Evolutionary conservation across 2,888 invertebrate species (phyloP).

Genomic region (Spatulosminthurus flaviceps): DNA sequence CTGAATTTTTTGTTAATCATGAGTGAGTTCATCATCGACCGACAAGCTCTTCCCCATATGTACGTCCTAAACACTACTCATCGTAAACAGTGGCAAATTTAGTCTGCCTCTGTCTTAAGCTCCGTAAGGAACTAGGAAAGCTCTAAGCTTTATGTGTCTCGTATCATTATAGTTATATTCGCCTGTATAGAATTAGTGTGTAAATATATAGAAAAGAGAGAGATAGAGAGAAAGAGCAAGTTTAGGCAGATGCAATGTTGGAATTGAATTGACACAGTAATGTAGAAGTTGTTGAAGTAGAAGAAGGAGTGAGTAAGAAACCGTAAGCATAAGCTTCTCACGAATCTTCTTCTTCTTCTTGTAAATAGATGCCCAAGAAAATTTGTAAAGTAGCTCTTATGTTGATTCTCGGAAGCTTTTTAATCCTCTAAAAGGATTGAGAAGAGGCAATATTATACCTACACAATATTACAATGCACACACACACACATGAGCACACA

Average conservation of each 20-base stretch:
- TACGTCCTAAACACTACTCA: not conserved
- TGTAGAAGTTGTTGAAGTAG: no score
- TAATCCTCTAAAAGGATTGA: not conserved
- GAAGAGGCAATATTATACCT: not conserved
- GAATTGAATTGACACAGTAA: not conserved
- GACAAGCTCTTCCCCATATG: no score
- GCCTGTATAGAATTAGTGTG: no score
- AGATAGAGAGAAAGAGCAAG: no score
- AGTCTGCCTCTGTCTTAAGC: no score
- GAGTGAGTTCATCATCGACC: slow-evolving; percentile 7
- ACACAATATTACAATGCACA: no score
- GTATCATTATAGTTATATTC: no score
- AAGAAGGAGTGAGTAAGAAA: not conserved
- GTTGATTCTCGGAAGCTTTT: not conserved
- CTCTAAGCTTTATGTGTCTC: no score
- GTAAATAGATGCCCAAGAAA: not conserved
- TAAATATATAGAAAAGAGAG: no score
- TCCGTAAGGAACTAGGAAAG: no score
- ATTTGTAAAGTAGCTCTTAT: not conserved
- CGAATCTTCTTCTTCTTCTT: not conserved
- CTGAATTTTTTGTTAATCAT: slow-evolving; percentile 8
- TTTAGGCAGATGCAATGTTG: no score
- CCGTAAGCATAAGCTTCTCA: not conserved
- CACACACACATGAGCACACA: not conserved
- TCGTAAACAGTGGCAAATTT: no score